Conservation (phyloP, 2,797 vertebrate genomes). For the Vipera latastei region DNA sequence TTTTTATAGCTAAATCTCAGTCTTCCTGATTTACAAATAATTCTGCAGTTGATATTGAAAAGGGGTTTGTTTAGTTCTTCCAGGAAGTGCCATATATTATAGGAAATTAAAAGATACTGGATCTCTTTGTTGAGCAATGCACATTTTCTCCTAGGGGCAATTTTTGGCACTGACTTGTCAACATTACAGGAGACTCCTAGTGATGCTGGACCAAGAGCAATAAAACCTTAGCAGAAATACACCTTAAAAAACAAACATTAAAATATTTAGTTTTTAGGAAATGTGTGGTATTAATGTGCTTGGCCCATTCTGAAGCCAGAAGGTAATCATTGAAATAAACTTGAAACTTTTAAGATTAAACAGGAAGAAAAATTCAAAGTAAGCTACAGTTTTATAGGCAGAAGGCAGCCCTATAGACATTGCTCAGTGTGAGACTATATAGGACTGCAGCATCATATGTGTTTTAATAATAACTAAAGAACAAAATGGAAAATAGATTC, state of each 20-base stretch:
- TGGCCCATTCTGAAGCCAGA: conserved; percentile 18
- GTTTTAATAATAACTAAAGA: not conserved
- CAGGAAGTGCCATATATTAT: not conserved
- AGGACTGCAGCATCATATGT: not conserved
- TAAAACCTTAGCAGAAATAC: conserved; percentile 27
- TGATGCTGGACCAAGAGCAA: conserved; percentile 6
- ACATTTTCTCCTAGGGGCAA: conserved; percentile 13
- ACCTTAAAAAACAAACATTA: conserved; percentile 14
- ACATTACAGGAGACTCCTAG: conserved; percentile 26
- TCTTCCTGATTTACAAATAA: not conserved
- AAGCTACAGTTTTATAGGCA: not conserved
- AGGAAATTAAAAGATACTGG: conserved; percentile 1
- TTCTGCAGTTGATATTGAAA: not conserved
- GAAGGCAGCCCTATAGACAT: not conserved
- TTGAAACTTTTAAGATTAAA: conserved; percentile 3
- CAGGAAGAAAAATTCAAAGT: not conserved
- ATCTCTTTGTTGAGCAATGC: conserved; percentile 9
- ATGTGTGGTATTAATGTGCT: conserved; percentile 7
- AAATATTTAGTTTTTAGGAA: conserved; percentile 30
- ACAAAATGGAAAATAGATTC: not conserved
- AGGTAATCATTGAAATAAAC: not conserved
- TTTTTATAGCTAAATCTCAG: not conserved
- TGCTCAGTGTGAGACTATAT: not conserved
- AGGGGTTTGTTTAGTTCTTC: not conserved
- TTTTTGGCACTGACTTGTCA: conserved; percentile 11